These are phyloP conservation scores for Cacoxenus indagator DNA, from an alignment of 2,888 invertebrate genomes.

Conservation along the genomic window DNA sequence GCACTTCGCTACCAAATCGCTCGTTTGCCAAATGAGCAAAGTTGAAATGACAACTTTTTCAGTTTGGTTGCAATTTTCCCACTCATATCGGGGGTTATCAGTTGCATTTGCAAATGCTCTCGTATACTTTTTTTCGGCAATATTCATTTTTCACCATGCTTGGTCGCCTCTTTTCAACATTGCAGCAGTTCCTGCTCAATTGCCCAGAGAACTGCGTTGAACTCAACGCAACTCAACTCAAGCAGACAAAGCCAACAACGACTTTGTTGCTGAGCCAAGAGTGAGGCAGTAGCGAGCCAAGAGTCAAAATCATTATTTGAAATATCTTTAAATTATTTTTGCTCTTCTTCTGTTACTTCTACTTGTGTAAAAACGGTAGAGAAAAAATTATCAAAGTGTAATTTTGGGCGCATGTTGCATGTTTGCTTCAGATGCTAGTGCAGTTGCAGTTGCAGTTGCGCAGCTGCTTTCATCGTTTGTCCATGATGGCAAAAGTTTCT, in stretches of 20 bases:
- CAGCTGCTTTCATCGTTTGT: too few species aligned
- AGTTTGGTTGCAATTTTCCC: slow-evolving; percentile 42
- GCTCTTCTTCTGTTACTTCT: neutral
- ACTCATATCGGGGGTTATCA: neutral
- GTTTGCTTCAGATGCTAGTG: neutral
- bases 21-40: slow-evolving; percentile 54
- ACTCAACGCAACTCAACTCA: neutral
- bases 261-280: neutral
- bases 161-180: neutral
- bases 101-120: neutral
- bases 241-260: neutral
- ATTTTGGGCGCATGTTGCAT: slow-evolving; percentile 7
- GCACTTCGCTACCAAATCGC: neutral
- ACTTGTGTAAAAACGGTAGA: neutral
- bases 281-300: neutral
- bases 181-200: neutral
- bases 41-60: slow-evolving; percentile 60
- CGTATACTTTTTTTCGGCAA: too few species aligned
- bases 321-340: neutral
- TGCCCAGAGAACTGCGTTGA: neutral
- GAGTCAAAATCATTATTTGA: slow-evolving; percentile 1
- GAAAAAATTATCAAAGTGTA: slow-evolving; percentile 8
- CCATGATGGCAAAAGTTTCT: slow-evolving; percentile 12
- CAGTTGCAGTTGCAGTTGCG: too few species aligned
- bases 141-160: neutral